These are phyloP conservation scores for Coregonus suidteri DNA, from an alignment of 2,797 vertebrate genomes.

Conservation along the genomic window DNA sequence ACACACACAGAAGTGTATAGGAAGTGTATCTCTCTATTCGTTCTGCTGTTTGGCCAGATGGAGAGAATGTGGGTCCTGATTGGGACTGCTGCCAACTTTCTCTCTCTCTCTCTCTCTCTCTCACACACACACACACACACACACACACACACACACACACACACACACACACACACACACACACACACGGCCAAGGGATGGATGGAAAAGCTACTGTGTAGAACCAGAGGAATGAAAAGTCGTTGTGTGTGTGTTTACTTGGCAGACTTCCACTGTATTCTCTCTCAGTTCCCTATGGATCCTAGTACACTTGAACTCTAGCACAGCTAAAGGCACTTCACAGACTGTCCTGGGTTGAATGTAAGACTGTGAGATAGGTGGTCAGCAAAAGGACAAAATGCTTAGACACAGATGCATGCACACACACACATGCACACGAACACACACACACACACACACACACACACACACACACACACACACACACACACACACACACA, in stretches of 20 bases:
- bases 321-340: neutral
- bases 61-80: neutral
- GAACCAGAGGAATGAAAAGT: neutral
- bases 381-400: neutral
- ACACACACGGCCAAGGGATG: neutral
- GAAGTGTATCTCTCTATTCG: neutral
- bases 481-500: neutral
- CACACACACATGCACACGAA: neutral
- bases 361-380: neutral
- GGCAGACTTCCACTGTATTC: constrained; percentile 22
- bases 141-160: neutral
- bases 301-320: neutral
- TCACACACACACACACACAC: neutral
- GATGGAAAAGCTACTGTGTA: neutral
- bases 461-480: neutral
- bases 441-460: neutral
- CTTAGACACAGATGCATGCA: neutral
- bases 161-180: constrained; percentile 3
- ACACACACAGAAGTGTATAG: neutral
- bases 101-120: neutral
- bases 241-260: neutral
- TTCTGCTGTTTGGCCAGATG: constrained; percentile 5
- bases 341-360: neutral
- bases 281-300: constrained; percentile 9
- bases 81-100: neutral